phyloP scores from a whole-genome alignment of 2,113 vertebrate genomes.

The Hymenochirus boettgeri region DNA sequence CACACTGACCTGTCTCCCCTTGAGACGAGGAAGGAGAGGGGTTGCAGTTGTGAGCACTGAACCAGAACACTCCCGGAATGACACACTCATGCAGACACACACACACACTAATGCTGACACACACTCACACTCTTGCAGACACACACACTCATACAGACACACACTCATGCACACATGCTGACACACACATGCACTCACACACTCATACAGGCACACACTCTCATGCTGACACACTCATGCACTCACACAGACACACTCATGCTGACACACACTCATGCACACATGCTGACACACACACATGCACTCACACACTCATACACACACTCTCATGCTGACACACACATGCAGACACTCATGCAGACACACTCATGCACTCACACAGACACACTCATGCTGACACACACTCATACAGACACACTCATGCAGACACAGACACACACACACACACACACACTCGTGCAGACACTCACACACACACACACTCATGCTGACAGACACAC shows the following conservation, averaged over 20 bases:
- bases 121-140: too few species aligned
- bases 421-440: neutral
- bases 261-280: neutral
- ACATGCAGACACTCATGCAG: neutral
- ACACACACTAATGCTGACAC: too few species aligned
- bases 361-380: too few species aligned
- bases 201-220: neutral
- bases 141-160: neutral
- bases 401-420: neutral
- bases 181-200: neutral
- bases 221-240: neutral
- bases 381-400: too few species aligned
- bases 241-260: neutral
- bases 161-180: neutral
- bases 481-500: too few species aligned
- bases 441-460: too few species aligned
- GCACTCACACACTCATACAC: neutral
- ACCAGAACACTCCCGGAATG: too few species aligned
- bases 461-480: too few species aligned
- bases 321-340: neutral
- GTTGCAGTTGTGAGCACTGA: too few species aligned
- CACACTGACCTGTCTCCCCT: too few species aligned
- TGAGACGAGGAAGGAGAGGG: too few species aligned
- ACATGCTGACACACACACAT: neutral
- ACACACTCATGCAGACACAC: too few species aligned